These are phyloP conservation scores for Zhuqinia jingwanae DNA, from an alignment of 2,888 invertebrate genomes.

Conservation along the genomic window DNA sequence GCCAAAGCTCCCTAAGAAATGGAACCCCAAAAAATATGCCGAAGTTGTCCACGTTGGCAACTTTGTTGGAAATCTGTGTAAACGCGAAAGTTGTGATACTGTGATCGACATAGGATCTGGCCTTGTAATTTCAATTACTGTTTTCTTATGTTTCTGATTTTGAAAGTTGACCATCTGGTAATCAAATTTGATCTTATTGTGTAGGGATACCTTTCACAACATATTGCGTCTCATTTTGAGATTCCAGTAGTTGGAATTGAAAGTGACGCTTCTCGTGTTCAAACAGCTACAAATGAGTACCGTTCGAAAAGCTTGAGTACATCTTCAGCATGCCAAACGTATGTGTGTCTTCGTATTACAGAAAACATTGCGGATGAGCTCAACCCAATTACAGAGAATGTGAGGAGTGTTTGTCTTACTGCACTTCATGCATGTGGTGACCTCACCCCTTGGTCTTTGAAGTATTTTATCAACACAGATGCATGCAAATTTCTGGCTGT, in stretches of 20 bases:
- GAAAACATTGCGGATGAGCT: slow-evolving; percentile 63
- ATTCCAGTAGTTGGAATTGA: slow-evolving; percentile 71
- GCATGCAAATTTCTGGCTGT: slow-evolving; percentile 84
- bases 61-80: slow-evolving; percentile 65
- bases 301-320: not conserved
- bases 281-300: slow-evolving; percentile 8
- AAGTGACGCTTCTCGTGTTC: slow-evolving; percentile 50
- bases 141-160: too few relatives aligned
- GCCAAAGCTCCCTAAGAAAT: slow-evolving; percentile 61
- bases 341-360: slow-evolving; percentile 52
- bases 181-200: not conserved
- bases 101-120: slow-evolving; percentile 75
- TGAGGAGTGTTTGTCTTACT: slow-evolving; percentile 81
- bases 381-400: not conserved
- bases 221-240: slow-evolving; percentile 54
- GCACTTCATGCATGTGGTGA: slow-evolving; percentile 91
- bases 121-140: too few relatives aligned
- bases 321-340: slow-evolving; percentile 27
- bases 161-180: not conserved
- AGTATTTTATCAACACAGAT: slow-evolving; percentile 85
- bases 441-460: slow-evolving; percentile 85
- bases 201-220: slow-evolving; percentile 72
- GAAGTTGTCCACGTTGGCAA: slow-evolving; percentile 69
- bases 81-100: slow-evolving; percentile 54
- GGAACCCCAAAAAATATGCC: slow-evolving; percentile 71